phyloP scores from a whole-genome alignment of 2,113 vertebrate genomes.

The Circaetus cinerascens region DNA sequence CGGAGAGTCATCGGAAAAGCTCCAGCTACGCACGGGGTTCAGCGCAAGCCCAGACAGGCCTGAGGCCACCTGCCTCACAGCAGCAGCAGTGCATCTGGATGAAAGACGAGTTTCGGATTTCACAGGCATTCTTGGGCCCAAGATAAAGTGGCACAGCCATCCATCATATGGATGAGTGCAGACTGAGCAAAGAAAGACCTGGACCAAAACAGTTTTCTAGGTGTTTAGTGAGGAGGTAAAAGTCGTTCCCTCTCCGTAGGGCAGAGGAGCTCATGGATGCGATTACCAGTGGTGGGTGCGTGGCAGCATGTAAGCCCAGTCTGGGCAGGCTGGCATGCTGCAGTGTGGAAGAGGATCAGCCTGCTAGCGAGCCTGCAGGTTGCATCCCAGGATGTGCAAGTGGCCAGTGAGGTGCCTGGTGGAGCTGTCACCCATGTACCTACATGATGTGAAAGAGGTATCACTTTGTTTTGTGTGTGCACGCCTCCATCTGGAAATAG shows the following conservation, averaged over 20 bases:
- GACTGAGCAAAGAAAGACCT: not conserved
- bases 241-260: not conserved
- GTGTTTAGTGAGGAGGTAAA: not conserved
- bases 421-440: not conserved
- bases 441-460: not conserved
- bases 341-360: not conserved
- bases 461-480: not conserved
- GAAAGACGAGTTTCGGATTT: not conserved
- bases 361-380: not conserved
- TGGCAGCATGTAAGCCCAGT: not conserved
- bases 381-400: not conserved
- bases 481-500: not conserved
- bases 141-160: not conserved
- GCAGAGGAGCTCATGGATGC: not conserved
- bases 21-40: fast-evolving
- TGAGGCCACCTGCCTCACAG: not conserved
- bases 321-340: not conserved
- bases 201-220: not conserved
- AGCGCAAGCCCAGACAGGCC: not conserved
- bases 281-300: not conserved
- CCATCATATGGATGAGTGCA: not conserved
- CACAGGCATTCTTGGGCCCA: not conserved
- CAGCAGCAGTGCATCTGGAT: not conserved
- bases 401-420: not conserved
- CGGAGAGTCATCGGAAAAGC: not conserved